A percentile compares a stretch with the other conserved stretches of the same genome.
Conservation (phyloP, 2,888 invertebrate genomes). For the Torymus texanus region DNA sequence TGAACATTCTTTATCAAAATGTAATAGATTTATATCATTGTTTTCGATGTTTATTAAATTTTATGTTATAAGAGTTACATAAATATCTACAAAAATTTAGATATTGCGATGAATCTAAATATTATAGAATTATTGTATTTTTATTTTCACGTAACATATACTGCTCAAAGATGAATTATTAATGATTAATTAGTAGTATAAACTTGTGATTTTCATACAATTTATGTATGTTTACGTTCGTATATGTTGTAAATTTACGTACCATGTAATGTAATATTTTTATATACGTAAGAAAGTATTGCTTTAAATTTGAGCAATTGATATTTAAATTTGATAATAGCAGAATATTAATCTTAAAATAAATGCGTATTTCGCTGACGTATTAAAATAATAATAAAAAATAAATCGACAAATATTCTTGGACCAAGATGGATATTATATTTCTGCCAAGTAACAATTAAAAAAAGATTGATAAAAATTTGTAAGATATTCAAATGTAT, state of each 20-base stretch:
- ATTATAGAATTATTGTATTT: constrained; percentile 31
- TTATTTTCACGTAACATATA: constrained; percentile 40
- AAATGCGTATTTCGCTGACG: constrained; percentile 33
- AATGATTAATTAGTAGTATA: constrained; percentile 21
- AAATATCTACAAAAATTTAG: constrained; percentile 12
- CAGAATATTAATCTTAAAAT: constrained; percentile 27
- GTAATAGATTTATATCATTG: constrained; percentile 24
- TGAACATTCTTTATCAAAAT: constrained; percentile 14
- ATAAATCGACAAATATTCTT: constrained; percentile 55
- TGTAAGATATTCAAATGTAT: constrained; percentile 67
- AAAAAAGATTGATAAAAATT: constrained; percentile 57
- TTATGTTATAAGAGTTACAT: constrained; percentile 38
- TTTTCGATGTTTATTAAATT: constrained; percentile 40
- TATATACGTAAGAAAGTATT: constrained; percentile 22
- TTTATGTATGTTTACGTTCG: constrained; percentile 40
- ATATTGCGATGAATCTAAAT: constrained; percentile 4
- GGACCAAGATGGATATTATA: constrained; percentile 60
- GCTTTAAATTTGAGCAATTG: constrained; percentile 7
- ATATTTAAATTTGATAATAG: constrained; percentile 17
- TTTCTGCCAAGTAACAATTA: constrained; percentile 60
- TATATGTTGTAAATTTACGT: constrained; percentile 46
- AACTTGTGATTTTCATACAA: constrained; percentile 48
- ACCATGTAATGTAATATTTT: constrained; percentile 34
- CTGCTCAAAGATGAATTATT: constrained; percentile 36
- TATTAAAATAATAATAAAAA: constrained; percentile 55